These are phyloP conservation scores for Papilio polyxenes DNA, from an alignment of 1,140 invertebrate species.

Conservation along the genomic window DNA sequence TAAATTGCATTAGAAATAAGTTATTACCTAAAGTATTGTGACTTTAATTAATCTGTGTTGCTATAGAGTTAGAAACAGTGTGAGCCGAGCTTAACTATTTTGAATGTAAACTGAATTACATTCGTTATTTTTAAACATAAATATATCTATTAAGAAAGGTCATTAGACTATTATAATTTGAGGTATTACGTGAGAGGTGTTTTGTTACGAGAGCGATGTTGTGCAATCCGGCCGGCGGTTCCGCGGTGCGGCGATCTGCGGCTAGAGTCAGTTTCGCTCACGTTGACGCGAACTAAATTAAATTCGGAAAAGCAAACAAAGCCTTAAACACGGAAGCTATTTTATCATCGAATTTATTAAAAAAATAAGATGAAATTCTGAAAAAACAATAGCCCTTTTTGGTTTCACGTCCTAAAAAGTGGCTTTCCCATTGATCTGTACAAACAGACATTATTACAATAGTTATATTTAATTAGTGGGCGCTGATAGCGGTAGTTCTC, in stretches of 20 bases:
- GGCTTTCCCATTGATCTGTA: not conserved
- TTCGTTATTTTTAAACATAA: not conserved
- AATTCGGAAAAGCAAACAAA: not conserved
- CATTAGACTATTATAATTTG: not conserved
- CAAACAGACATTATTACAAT: not conserved
- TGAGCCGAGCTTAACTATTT: not conserved
- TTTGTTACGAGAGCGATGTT: conserved; percentile 4
- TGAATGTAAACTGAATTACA: not conserved
- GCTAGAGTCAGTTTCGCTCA: not conserved
- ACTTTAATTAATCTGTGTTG: not conserved
- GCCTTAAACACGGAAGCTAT: not conserved
- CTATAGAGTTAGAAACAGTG: not conserved
- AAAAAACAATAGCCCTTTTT: not conserved
- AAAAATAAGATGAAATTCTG: not conserved
- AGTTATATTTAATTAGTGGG: not conserved
- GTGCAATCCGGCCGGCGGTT: not conserved
- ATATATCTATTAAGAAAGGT: not conserved
- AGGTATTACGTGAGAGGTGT: not conserved
- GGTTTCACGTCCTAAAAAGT: not conserved
- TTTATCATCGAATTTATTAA: not conserved
- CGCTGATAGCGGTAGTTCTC: not conserved
- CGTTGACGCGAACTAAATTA: not conserved
- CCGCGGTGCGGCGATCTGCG: too few relatives aligned
- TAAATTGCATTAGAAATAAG: too few relatives aligned
- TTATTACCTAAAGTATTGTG: not conserved